Evolutionary conservation across 2,888 invertebrate species (phyloP).

Genomic region (Alitta virens): DNA sequence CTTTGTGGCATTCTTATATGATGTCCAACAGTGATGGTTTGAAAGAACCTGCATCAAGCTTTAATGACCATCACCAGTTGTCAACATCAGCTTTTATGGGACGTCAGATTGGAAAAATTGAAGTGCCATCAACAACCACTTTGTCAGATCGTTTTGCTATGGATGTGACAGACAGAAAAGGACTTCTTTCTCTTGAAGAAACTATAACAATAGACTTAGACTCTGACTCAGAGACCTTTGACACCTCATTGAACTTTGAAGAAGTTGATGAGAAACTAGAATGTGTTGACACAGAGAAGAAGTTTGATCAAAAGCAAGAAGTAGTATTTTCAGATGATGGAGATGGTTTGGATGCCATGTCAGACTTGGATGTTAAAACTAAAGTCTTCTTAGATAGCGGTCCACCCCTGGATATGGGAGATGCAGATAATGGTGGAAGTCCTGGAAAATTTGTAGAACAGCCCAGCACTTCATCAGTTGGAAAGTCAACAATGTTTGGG

Average conservation of each 20-base stretch:
- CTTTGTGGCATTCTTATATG: not conserved
- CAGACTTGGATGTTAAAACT: not conserved
- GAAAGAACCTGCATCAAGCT: not conserved
- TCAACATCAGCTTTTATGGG: no score
- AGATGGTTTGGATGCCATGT: not conserved
- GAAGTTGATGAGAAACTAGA: not conserved
- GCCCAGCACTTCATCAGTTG: no score
- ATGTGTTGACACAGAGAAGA: not conserved
- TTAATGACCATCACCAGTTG: no score
- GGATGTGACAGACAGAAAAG: not conserved
- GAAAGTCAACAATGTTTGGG: no score
- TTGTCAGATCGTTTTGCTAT: not conserved
- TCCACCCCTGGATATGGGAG: not conserved
- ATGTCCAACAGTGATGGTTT: not conserved
- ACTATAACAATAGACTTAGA: conserved; percentile 14
- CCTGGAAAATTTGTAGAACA: not conserved
- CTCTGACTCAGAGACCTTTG: conserved; percentile 16
- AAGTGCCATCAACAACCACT: not conserved
- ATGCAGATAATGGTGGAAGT: not conserved
- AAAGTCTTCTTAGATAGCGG: no score
- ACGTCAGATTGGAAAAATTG: not conserved
- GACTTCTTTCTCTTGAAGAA: not conserved
- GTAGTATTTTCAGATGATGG: not conserved
- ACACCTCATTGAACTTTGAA: conserved; percentile 1
- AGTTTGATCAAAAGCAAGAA: not conserved